These are phyloP conservation scores for Cyrtonyx montezumae DNA, from an alignment of 2,113 vertebrate species.

Conservation along the genomic window DNA sequence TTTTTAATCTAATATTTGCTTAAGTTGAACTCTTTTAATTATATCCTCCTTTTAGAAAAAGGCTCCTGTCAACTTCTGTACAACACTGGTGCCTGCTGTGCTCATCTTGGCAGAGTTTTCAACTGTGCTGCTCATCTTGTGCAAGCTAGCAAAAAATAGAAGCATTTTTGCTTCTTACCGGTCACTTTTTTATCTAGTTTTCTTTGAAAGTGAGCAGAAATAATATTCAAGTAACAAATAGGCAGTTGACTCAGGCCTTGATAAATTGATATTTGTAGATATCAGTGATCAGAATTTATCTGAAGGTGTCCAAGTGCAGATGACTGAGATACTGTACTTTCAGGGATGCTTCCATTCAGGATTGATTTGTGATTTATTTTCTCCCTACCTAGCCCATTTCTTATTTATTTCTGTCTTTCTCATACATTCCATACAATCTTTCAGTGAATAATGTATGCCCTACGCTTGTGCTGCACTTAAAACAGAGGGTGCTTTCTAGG, in stretches of 20 bases:
- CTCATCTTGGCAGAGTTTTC: neutral
- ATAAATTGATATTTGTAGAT: neutral
- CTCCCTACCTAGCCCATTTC: neutral
- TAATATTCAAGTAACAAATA: neutral
- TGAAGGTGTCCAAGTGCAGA: neutral
- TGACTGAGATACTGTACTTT: neutral
- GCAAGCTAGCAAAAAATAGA: neutral
- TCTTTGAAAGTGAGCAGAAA: neutral
- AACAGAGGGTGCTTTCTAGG: neutral
- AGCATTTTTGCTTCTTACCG: neutral
- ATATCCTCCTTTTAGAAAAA: neutral
- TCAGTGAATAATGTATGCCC: neutral
- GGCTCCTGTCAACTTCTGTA: neutral
- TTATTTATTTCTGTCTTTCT: neutral
- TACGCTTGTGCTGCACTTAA: neutral
- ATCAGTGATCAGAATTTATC: neutral
- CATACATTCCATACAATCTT: neutral
- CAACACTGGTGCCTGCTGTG: neutral
- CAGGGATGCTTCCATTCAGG: neutral
- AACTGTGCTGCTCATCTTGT: too few relatives aligned
- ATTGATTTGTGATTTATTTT: neutral
- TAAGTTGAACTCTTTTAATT: neutral
- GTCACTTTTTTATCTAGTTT: neutral
- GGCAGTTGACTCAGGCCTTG: neutral
- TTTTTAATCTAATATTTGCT: neutral